Conservation (phyloP, 2,888 invertebrate species). For the Habrosyne pyritoides region DNA sequence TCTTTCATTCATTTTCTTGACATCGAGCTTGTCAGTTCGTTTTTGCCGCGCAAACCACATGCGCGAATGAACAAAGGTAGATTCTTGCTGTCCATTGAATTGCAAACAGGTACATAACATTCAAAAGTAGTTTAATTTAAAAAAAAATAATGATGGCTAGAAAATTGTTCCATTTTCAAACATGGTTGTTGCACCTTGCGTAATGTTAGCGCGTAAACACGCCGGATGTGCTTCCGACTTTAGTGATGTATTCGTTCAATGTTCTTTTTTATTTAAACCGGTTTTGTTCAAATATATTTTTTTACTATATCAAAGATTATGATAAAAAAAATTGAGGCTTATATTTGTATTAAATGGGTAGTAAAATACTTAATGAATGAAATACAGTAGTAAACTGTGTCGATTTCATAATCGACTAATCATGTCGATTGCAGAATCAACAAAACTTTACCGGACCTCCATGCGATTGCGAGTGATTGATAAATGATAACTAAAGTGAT, state of each 20-base stretch:
- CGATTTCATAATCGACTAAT: no score
- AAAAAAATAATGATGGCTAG: background rate
- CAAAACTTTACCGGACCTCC: background rate
- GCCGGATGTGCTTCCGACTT: conserved; percentile 42
- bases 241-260: conserved; percentile 22
- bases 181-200: conserved; percentile 15
- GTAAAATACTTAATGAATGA: no score
- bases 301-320: background rate
- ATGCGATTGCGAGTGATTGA: background rate
- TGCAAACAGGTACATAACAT: no score
- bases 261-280: background rate
- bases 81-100: no score
- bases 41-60: no score
- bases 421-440: background rate
- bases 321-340: no score
- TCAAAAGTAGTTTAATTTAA: no score
- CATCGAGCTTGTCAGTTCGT: no score
- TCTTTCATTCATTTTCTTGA: no score
- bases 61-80: no score
- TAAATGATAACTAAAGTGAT: background rate
- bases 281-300: background rate
- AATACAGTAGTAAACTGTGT: no score
- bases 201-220: conserved; percentile 18
- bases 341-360: no score
- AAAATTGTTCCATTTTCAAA: background rate